These are phyloP conservation scores for Etheostoma perlongum DNA, from an alignment of 2,797 vertebrate genomes.

Conservation along the genomic window DNA sequence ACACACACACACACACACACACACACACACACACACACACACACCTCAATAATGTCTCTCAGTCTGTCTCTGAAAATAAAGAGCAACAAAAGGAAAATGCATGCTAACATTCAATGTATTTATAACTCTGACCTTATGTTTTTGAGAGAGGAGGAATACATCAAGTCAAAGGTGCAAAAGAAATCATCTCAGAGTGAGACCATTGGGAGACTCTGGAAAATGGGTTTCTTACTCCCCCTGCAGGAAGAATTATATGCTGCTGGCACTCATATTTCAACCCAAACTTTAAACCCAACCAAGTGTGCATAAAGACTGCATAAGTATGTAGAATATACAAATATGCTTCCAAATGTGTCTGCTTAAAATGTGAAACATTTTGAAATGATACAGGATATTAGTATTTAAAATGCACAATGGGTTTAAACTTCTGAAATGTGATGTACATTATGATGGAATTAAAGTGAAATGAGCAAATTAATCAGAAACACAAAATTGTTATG, in stretches of 20 bases:
- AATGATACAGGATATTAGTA: neutral
- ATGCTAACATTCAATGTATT: neutral
- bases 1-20: neutral
- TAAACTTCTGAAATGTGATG: neutral
- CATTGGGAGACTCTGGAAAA: neutral
- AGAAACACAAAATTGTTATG: neutral
- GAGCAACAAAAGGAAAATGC: neutral
- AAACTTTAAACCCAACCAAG: neutral
- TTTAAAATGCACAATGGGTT: neutral
- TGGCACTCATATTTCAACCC: neutral
- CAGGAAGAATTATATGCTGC: conserved; percentile 13
- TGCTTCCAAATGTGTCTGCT: neutral
- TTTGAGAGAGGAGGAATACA: neutral
- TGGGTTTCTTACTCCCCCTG: conserved; percentile 47
- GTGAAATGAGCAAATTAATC: neutral
- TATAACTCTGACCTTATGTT: neutral
- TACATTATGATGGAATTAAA: neutral
- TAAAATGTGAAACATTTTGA: neutral
- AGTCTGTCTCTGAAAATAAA: neutral
- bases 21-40: too few relatives aligned
- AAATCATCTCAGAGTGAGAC: neutral
- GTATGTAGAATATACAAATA: neutral
- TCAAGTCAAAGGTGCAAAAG: conserved; percentile 8
- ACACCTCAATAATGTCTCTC: too few relatives aligned
- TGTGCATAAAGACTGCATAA: neutral